These are phyloP conservation scores for Micoletzkya japonica DNA, from an alignment of 2,888 invertebrate species.

Conservation along the genomic window DNA sequence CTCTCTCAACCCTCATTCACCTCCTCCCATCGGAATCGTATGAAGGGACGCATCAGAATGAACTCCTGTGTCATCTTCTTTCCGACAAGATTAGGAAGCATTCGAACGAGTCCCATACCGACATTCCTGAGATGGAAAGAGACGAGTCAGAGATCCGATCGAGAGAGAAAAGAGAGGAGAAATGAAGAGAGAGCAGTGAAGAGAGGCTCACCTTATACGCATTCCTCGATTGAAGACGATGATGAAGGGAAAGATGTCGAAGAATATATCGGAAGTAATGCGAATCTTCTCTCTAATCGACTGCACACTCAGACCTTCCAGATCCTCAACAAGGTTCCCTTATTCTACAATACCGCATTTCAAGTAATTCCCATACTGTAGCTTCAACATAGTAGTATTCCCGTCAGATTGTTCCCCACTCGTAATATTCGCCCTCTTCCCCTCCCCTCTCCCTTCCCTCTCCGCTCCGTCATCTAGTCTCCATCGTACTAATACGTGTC, in stretches of 20 bases:
- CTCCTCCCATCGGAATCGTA: slow-evolving; percentile 90
- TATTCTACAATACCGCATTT: neutral
- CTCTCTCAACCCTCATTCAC: slow-evolving; percentile 69
- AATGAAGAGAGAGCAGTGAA: too few species aligned
- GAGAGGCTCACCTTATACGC: slow-evolving; percentile 40
- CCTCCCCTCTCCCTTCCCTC: neutral
- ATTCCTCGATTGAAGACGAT: slow-evolving; percentile 83
- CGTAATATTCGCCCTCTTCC: neutral
- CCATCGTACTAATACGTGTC: slow-evolving; percentile 24
- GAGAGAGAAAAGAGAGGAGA: too few species aligned
- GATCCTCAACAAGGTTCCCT: slow-evolving; percentile 7
- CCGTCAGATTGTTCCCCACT: slow-evolving; percentile 2
- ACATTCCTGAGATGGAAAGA: slow-evolving; percentile 75
- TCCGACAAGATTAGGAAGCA: slow-evolving; percentile 82
- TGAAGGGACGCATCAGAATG: slow-evolving; percentile 85
- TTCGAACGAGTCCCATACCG: slow-evolving; percentile 82
- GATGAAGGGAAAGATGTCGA: slow-evolving; percentile 96
- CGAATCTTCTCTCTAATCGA: slow-evolving; percentile 41
- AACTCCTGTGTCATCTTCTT: slow-evolving; percentile 90
- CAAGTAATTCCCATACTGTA: slow-evolving; percentile 11
- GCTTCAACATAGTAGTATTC: slow-evolving; percentile 9
- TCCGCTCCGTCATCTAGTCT: too few species aligned
- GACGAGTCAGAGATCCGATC: neutral
- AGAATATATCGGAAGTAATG: slow-evolving; percentile 74
- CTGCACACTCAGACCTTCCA: slow-evolving; percentile 5